These are phyloP conservation scores for Artibeus jamaicensis DNA, from an alignment of 2,797 vertebrate species.

Conservation along the genomic window DNA sequence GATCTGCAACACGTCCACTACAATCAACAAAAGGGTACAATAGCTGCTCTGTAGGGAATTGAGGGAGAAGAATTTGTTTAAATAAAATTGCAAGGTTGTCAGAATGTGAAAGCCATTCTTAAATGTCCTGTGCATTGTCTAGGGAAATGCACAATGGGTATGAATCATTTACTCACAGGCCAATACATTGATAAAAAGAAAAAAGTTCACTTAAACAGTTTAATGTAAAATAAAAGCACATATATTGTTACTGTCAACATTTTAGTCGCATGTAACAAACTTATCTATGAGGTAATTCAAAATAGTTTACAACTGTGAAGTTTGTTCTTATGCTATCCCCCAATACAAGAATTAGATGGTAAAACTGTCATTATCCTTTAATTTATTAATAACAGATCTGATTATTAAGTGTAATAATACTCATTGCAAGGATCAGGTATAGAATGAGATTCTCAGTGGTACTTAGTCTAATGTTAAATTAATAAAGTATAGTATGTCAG, in stretches of 20 bases:
- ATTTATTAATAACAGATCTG: not conserved
- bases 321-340: not conserved
- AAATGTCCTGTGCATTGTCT: slow-evolving; percentile 81
- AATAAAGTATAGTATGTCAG: not conserved
- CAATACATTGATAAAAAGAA: slow-evolving; percentile 77
- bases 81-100: slow-evolving; percentile 85
- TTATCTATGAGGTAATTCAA: not conserved
- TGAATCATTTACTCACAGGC: slow-evolving; percentile 77
- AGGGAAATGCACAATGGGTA: slow-evolving; percentile 76
- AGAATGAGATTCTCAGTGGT: not conserved
- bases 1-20: slow-evolving; percentile 90
- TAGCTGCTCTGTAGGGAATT: slow-evolving; percentile 88
- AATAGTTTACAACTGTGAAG: not conserved
- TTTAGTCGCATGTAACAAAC: not conserved
- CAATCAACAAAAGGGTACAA: slow-evolving; percentile 88
- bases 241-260: not conserved
- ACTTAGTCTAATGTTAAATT: slow-evolving; percentile 10
- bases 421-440: not conserved
- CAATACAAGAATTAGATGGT: not conserved
- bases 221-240: slow-evolving; percentile 23
- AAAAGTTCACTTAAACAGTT: slow-evolving; percentile 55
- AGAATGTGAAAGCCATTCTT: slow-evolving; percentile 82
- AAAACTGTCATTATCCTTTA: not conserved
- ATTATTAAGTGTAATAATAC: not conserved
- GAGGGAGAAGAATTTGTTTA: slow-evolving; percentile 83